A percentile compares a stretch with the other conserved stretches of the same genome.
Evolutionary conservation across 2,888 invertebrate genomes (phyloP).

Genomic region (Apotomis capreana): DNA sequence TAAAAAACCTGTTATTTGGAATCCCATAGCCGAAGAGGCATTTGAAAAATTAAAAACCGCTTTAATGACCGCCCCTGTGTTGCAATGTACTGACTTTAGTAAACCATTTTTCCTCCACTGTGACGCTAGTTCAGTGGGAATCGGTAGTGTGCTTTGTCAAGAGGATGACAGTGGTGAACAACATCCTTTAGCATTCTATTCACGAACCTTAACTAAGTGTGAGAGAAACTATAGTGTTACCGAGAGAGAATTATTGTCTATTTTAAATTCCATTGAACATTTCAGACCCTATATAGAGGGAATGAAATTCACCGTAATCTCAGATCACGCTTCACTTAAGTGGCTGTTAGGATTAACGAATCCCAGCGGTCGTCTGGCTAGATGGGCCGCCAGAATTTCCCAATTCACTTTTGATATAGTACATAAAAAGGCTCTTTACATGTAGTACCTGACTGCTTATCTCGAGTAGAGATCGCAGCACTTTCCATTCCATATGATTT

Average conservation of each 20-base stretch:
- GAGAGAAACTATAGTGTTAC: conserved; percentile 10
- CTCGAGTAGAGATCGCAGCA: no score
- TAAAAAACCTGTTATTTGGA: no score
- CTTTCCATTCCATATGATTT: no score
- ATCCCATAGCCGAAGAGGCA: conserved; percentile 14
- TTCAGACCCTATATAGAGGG: conserved; percentile 26
- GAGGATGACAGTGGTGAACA: background rate
- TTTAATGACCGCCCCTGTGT: conserved; percentile 8
- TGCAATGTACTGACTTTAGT: conserved; percentile 8
- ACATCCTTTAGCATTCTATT: conserved; percentile 19
- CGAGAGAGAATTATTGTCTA: background rate
- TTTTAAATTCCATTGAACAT: conserved; percentile 12
- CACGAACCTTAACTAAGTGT: background rate
- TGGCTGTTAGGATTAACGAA: no score
- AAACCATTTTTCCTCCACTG: conserved; percentile 12
- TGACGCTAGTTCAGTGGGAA: conserved; percentile 5
- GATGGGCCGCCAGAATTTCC: no score
- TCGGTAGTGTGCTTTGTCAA: conserved; percentile 8
- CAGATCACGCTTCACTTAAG: no score
- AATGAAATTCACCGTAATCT: no score
- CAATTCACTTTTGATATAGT: no score
- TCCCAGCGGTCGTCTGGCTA: no score
- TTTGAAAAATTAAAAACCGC: conserved; percentile 20
- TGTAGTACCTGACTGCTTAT: no score
- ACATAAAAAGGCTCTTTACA: no score